Evolutionary conservation across 2,797 vertebrate genomes (phyloP).

Genomic region (Microctenopoma steveboyesi): DNA sequence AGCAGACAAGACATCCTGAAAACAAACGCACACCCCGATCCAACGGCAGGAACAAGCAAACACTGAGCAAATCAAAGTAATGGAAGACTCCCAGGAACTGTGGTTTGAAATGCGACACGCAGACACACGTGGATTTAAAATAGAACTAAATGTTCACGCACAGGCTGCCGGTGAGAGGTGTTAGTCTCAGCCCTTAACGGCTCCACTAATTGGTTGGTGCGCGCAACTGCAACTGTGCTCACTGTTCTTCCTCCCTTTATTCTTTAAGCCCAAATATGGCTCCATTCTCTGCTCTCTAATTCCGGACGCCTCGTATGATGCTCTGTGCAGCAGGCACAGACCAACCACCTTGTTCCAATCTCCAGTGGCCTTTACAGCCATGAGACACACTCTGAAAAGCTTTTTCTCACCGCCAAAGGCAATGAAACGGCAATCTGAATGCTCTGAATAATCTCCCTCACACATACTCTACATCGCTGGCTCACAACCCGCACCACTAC

Average conservation of each 20-base stretch:
- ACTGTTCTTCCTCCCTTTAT: not conserved
- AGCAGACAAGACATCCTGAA: slow-evolving; percentile 25
- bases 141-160: not conserved
- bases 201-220: slow-evolving; percentile 31
- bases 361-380: slow-evolving; percentile 5
- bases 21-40: slow-evolving; percentile 23
- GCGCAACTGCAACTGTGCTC: slow-evolving; percentile 14
- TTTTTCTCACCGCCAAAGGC: slow-evolving; percentile 12
- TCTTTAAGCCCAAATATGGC: not conserved
- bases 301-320: not conserved
- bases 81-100: not conserved
- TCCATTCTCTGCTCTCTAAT: slow-evolving; percentile 12
- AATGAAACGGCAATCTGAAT: not conserved
- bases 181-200: slow-evolving; percentile 15
- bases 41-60: slow-evolving; percentile 15
- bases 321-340: not conserved
- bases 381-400: slow-evolving; percentile 11
- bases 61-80: slow-evolving; percentile 36
- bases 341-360: slow-evolving; percentile 14
- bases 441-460: not conserved
- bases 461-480: not conserved
- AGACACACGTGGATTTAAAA: not conserved
- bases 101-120: not conserved
- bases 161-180: not conserved
- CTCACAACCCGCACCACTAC: not conserved